phyloP scores from a whole-genome alignment of 2,888 invertebrate genomes.

The Eulithis testata region DNA sequence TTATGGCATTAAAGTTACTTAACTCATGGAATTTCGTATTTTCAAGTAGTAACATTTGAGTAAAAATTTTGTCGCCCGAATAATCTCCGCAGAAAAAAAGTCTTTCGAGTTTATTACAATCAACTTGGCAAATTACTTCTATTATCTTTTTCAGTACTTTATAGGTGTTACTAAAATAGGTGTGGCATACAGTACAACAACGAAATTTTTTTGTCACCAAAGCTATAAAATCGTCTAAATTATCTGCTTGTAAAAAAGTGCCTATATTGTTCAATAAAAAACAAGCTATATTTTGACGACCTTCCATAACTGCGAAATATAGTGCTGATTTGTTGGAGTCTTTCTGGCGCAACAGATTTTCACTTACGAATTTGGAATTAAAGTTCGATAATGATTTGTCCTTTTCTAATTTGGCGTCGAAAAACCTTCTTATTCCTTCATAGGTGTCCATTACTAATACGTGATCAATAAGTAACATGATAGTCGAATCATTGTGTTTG shows the following conservation, averaged over 20 bases:
- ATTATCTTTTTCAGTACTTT: constrained; percentile 7
- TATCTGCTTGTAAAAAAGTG: not conserved
- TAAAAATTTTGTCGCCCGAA: constrained; percentile 1
- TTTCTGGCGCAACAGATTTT: constrained; percentile 4
- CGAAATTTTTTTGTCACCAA: not conserved
- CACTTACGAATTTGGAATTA: constrained; percentile 9
- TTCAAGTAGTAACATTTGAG: not conserved
- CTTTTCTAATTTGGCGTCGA: constrained; percentile 17
- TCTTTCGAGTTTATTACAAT: constrained; percentile 7
- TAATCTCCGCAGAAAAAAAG: not conserved
- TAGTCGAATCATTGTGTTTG: constrained; percentile 9
- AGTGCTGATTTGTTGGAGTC: constrained; percentile 1
- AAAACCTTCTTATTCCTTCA: constrained; percentile 8
- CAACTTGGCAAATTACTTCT: constrained; percentile 9
- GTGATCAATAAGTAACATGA: constrained; percentile 5
- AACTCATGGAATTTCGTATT: not conserved
- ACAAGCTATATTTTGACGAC: not conserved
- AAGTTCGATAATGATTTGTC: constrained; percentile 4
- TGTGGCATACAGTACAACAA: constrained; percentile 12
- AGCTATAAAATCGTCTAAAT: constrained; percentile 16
- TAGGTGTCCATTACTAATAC: not conserved
- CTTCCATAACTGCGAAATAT: not conserved
- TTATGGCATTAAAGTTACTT: not conserved
- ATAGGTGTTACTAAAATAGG: not conserved
- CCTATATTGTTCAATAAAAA: constrained; percentile 21